Evolutionary conservation across 2,113 vertebrate species (phyloP).

Genomic region (Cromileptes altivelis): DNA sequence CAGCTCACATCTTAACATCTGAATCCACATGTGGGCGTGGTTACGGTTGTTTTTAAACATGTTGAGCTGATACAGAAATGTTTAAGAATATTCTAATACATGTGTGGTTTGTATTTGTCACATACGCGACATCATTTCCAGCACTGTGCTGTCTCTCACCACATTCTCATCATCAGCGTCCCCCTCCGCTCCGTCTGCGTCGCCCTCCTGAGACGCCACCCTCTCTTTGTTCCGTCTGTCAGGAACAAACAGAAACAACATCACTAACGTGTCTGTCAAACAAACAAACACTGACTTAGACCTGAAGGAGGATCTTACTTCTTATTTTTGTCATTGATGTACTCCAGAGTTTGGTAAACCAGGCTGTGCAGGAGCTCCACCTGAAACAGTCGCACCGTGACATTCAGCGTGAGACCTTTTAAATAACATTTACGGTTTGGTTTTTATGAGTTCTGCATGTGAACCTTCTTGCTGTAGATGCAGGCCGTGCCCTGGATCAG

Average conservation of each 20-base stretch:
- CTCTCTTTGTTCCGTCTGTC: slow-evolving; percentile 81
- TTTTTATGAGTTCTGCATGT: fast-evolving
- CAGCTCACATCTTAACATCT: too few relatives aligned
- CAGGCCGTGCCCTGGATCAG: slow-evolving; percentile 94
- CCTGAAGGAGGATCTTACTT: slow-evolving; percentile 79
- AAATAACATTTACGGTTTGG: not conserved
- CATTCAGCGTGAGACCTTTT: not conserved
- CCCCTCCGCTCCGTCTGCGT: not conserved
- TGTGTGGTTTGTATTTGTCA: too few relatives aligned
- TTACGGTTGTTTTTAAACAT: not conserved
- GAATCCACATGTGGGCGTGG: too few relatives aligned
- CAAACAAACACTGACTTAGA: not conserved
- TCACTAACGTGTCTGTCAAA: not conserved
- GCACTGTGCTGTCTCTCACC: slow-evolving; percentile 69
- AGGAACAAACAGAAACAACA: not conserved
- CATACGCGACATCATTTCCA: too few relatives aligned
- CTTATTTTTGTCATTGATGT: slow-evolving; percentile 91
- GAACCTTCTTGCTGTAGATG: slow-evolving; percentile 96
- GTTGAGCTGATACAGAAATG: too few relatives aligned
- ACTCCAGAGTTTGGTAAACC: slow-evolving; percentile 92
- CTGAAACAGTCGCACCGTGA: slow-evolving; percentile 70
- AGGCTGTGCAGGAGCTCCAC: slow-evolving; percentile 94
- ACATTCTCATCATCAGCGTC: slow-evolving; percentile 23
- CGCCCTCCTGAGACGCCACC: slow-evolving; percentile 54
- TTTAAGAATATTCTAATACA: too few relatives aligned